Evolutionary conservation across 2,888 invertebrate species (phyloP).

Genomic region (Drosophila lacicola): DNA sequence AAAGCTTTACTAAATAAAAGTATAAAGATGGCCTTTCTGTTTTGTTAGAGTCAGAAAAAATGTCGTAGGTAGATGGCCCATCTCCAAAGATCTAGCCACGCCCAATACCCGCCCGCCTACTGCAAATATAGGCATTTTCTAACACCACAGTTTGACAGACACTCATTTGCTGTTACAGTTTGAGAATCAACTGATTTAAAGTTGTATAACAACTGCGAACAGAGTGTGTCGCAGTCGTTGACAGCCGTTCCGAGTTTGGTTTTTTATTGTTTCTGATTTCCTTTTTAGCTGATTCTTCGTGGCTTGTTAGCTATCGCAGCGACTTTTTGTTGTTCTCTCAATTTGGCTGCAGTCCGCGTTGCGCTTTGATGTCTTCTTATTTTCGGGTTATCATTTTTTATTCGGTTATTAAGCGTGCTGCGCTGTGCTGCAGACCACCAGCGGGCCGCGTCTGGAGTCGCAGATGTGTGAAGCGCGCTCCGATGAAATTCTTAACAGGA

Average conservation of each 20-base stretch:
- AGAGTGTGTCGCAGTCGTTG: not conserved
- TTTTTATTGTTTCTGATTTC: conserved; percentile 23
- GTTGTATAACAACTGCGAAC: not conserved
- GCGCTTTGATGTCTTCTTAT: conserved; percentile 78
- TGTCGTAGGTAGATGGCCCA: no score
- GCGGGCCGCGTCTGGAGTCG: conserved; percentile 36
- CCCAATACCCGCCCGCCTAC: no score
- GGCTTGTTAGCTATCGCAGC: conserved; percentile 66
- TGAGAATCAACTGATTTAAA: no score
- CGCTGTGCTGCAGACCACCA: conserved; percentile 54
- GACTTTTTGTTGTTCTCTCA: conserved; percentile 53
- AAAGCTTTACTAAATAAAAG: no score
- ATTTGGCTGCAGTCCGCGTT: conserved; percentile 51
- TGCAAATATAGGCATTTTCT: no score
- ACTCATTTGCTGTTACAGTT: no score
- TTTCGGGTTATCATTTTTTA: conserved; percentile 80
- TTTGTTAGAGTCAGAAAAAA: no score
- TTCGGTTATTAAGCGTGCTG: conserved; percentile 73
- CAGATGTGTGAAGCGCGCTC: conserved; percentile 76
- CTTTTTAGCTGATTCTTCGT: conserved; percentile 39
- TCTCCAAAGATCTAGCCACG: no score
- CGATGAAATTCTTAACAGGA: conserved; percentile 55
- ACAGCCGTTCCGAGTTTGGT: not conserved
- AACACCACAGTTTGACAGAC: no score
- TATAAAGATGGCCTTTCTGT: no score